Evolutionary conservation across 2,888 invertebrate genomes (phyloP), one percentile per base, ranked within the genome.

Genomic region (Leptopilina myrica): DNA sequence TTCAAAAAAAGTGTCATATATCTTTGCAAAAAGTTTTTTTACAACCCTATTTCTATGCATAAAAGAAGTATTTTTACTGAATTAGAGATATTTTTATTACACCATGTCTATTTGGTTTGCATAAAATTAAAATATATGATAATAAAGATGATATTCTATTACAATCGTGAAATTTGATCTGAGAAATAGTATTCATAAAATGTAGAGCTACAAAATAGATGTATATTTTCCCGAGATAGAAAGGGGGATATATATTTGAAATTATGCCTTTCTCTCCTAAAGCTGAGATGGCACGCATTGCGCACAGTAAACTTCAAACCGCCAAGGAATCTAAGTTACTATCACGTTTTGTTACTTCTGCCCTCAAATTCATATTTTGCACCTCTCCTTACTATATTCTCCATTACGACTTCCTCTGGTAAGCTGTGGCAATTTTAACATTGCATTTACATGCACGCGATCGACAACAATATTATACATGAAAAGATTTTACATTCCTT

Each of bases 381-480:
- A 49, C 49, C 49, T 49, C 49, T 9, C 9, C 53, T 56, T n/a
- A 62, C 9, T 26, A 14, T 15, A 67, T 53, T 33, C 26, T 56
- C 53, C 7, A 8, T 20, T 53, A 49, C 14, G 26, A 69, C 73
- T 73, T 56, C 33, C 53, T 40, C n/a, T 73, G 73, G n/a, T 56
- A 73, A 73, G 56, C 46, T 20, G 20, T 20, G n/a, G 46, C 76
- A 76, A 77, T 77, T 65, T 59, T 73, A 78, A 73, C 59, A 65
- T 64, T 43, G 64, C 73, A 33, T 75, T 83, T 76, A 62, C 59
- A 46, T 12, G 62, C 82, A 79, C 82, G 80, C 78, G 65, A 80
- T 77, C 69, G 64, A 33, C 33, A 26, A 53, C 26, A 53, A 73
- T 76, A 67, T 8, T 49, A 49, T 49, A 49, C 65, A n/a, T 12